Conservation (phyloP, 2,797 vertebrate species). For the Spheniscus humboldti region DNA sequence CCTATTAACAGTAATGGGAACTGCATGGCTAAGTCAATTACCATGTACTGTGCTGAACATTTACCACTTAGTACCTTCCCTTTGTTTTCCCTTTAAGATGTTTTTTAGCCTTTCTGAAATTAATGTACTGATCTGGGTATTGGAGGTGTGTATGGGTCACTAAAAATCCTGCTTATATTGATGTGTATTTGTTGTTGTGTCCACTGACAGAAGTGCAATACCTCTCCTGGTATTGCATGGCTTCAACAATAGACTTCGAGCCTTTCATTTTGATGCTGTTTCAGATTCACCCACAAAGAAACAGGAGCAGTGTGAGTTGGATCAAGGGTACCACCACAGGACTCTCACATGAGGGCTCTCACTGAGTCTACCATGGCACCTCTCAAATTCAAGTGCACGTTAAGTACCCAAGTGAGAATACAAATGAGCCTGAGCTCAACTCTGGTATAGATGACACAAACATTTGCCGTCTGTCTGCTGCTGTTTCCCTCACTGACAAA, state of each 20-base stretch:
- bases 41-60: neutral
- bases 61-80: neutral
- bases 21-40: slow-evolving; percentile 45
- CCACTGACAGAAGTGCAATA: neutral
- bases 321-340: neutral
- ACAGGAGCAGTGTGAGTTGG: neutral
- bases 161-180: neutral
- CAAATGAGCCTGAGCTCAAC: neutral
- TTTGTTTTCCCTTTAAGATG: slow-evolving; percentile 29
- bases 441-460: neutral
- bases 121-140: neutral
- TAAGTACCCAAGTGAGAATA: neutral
- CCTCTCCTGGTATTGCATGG: neutral
- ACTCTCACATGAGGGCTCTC: neutral
- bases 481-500: neutral
- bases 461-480: neutral
- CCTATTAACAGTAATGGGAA: slow-evolving; percentile 55
- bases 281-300: neutral
- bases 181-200: neutral
- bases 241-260: neutral
- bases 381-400: neutral
- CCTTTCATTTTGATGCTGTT: neutral
- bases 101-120: slow-evolving; percentile 3
- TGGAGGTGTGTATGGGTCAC: neutral
- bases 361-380: neutral